Evolutionary conservation across 1,140 invertebrate genomes (phyloP), one percentile per base, ranked within the genome.

Genomic region (Zaprionus vittiger): DNA sequence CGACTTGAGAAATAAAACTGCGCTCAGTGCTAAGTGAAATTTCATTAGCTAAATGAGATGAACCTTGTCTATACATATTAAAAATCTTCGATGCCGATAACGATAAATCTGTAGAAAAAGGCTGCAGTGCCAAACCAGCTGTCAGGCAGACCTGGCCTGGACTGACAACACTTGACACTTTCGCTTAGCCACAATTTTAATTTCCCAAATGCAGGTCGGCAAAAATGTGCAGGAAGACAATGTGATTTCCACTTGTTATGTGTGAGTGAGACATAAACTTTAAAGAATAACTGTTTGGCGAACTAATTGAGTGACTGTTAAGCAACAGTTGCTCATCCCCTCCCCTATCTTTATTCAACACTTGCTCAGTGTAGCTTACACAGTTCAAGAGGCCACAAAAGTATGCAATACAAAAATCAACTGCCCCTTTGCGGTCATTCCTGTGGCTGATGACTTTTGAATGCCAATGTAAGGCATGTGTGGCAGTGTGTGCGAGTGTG

Each of bases 21-120:
- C 2, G 44, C 31, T 24, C 41, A 41, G 49, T 62, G 17, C 12
- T 31, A 20, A 20, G 11, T 24, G 11, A n/a, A 79, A 75, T 83
- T 79, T 66, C 70, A 82, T 82, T 82, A 83, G 80, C 54, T 67
- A 75, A 83, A 83, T 83, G 70, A 57, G 54, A 60, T 22, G 17
- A 22, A 26, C 17, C 14, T 4, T n/a, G 38, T 5, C 5, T 15
- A 6, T 41, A n/a, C n/a, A 15, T 41, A 15, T 12, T 5, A 41
- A 41, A n/a, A 41, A 47, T 4, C 37, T 38, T 38, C 4, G n/a
- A 44, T 17, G 5, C n/a, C n/a, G 0, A 47, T 17, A 47, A n/a
- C 41, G 41, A 82, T 79, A 79, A 81, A 66, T 81, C 68, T 78
- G 52, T 63, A 6, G 38, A 73, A 69, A 68, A 69, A 82, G 38